Base-by-base conservation (phyloP, 92 coral and sea anemone genomes). In the Phenganax subtilis region DNA sequence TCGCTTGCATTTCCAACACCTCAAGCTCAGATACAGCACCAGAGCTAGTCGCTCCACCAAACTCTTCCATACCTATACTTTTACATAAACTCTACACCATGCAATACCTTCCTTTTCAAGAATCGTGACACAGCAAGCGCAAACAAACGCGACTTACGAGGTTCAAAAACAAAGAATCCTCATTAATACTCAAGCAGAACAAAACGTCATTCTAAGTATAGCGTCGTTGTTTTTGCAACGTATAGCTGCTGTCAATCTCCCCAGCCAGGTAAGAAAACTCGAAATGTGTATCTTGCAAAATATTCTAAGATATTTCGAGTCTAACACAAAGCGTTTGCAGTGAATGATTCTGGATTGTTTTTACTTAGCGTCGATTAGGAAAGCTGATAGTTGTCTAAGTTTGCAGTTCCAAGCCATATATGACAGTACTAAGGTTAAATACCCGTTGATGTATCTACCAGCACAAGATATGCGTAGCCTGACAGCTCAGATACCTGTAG, bases 1-100 rank as follows among this genome's bases (percentile, higher is more conserved):
- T 85, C 14, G 97, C 97, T 67, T 89, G 89, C 37, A 93, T 83
- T 81, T 92, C 92, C 86, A 90, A 71, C 75, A 86, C 89, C 57
- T 91, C 91, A 25, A 91, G 76, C 67, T 93, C 93, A 55, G 88
- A 66, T 65, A 74, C 31, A 14, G 70, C 70, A 25, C 37, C 70
- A 28, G 70, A 64, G 47, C 37, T 64, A 28, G 3, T 28, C 12
- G 37, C 47, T 64, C 44, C 70, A 85, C 80, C 52, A 68, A 55
- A n/a, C 54, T 47, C 55, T 52, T 31, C 72, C 53, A 60, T 63
- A 61, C 55, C 84, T 75, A 16, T 63, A 72, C 55, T 54, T 27
- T 57, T 27, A 61, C 69, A 54, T 84, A 86, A 87, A 87, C 76
- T 53, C 54, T 28, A 61, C 57, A 47, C 44, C 29, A 6, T 25